phyloP scores from a whole-genome alignment of 2,797 vertebrate genomes.

The Etheostoma perlongum region DNA sequence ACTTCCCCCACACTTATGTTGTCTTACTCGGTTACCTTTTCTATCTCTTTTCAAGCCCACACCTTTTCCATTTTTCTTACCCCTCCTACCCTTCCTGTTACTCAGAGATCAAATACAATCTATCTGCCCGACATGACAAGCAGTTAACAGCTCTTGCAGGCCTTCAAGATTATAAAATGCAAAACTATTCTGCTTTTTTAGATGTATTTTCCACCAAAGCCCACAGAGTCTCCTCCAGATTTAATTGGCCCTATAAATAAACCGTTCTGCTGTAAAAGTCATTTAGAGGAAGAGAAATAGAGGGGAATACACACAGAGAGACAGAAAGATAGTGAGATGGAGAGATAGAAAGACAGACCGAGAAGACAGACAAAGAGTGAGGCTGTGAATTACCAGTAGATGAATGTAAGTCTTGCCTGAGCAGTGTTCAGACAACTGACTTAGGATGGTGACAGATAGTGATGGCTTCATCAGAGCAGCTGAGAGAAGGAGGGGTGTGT shows the following conservation, averaged over 20 bases:
- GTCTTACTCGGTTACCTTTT: slow-evolving; percentile 21
- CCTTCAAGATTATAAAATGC: slow-evolving; percentile 68
- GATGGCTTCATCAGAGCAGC: slow-evolving; percentile 67
- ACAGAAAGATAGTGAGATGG: slow-evolving; percentile 50
- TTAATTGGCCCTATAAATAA: slow-evolving; percentile 82
- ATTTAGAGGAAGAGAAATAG: slow-evolving; percentile 62
- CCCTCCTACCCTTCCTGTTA: slow-evolving; percentile 35
- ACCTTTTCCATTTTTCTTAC: slow-evolving; percentile 15
- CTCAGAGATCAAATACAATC: slow-evolving; percentile 62
- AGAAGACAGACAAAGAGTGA: slow-evolving; percentile 51
- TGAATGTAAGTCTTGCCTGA: slow-evolving; percentile 68
- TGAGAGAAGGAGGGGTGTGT: slow-evolving; percentile 30
- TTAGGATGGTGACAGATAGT: slow-evolving; percentile 60
- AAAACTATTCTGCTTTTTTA: slow-evolving; percentile 69
- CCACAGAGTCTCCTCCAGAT: slow-evolving; percentile 71
- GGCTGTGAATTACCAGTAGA: slow-evolving; percentile 67
- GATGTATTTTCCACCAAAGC: slow-evolving; percentile 64
- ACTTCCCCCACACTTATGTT: slow-evolving; percentile 10
- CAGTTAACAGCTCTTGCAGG: slow-evolving; percentile 63
- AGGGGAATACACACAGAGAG: slow-evolving; percentile 42
- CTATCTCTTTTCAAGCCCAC: background rate
- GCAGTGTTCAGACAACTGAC: slow-evolving; percentile 56
- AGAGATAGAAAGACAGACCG: slow-evolving; percentile 44
- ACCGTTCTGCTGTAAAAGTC: slow-evolving; percentile 70
- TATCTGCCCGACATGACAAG: slow-evolving; percentile 52